Conservation (phyloP, 2,797 vertebrate genomes). For the Malurus leucopterus region DNA sequence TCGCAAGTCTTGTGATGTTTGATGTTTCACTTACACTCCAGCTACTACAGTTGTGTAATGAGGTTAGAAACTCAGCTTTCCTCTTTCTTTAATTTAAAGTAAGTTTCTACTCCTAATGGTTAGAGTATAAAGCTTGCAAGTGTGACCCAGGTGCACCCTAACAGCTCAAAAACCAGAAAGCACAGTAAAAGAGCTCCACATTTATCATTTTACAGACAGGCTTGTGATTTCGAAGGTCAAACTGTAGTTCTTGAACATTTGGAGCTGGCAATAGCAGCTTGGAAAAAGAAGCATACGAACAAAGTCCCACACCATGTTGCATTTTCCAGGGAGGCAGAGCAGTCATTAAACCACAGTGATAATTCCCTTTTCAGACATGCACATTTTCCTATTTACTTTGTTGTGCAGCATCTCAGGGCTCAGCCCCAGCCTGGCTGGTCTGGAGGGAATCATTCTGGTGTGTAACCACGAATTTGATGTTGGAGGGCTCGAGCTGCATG, state of each 20-base stretch:
- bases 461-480: not conserved
- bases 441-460: not conserved
- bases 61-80: slow-evolving; percentile 53
- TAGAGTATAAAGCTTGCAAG: slow-evolving; percentile 52
- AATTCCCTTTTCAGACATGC: not conserved
- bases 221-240: slow-evolving; percentile 39
- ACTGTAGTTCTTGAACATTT: slow-evolving; percentile 30
- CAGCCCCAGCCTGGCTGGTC: not conserved
- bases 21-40: slow-evolving; percentile 55
- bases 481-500: not conserved
- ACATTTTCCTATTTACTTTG: not conserved
- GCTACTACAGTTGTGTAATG: slow-evolving; percentile 53
- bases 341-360: not conserved
- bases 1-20: slow-evolving; percentile 57
- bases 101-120: slow-evolving; percentile 43
- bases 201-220: slow-evolving; percentile 1
- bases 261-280: slow-evolving; percentile 1
- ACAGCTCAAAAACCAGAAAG: slow-evolving; percentile 34
- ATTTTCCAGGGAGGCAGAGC: not conserved
- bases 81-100: slow-evolving; percentile 49
- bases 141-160: slow-evolving; percentile 42
- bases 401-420: not conserved
- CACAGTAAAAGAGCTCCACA: slow-evolving; percentile 10
- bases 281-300: not conserved
- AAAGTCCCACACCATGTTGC: not conserved